These are phyloP conservation scores for Leucoraja ocellata DNA, from an alignment of 2,797 vertebrate genomes.

Conservation along the genomic window DNA sequence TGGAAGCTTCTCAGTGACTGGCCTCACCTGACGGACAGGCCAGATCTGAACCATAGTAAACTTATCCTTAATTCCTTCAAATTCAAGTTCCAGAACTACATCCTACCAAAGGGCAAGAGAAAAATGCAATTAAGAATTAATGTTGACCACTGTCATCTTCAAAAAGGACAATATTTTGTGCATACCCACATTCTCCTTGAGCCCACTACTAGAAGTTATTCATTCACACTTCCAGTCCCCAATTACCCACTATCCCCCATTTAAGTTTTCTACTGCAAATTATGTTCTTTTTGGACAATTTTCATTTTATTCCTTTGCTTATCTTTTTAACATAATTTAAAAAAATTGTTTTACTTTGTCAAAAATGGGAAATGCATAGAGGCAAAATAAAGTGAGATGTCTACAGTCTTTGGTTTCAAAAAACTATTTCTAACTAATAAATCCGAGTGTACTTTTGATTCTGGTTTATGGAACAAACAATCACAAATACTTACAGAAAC, in stretches of 20 bases:
- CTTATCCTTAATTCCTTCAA: constrained; percentile 89
- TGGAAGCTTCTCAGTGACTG: constrained; percentile 90
- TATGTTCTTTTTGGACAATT: not conserved
- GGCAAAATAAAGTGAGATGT: not conserved
- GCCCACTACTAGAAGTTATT: not conserved
- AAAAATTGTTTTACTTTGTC: too few species aligned
- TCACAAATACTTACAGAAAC: constrained; percentile 61
- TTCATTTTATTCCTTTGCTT: too few species aligned
- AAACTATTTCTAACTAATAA: not conserved
- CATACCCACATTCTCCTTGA: not conserved
- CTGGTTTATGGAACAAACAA: not conserved
- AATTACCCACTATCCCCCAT: not conserved
- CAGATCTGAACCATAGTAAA: constrained; percentile 96
- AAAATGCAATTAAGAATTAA: not conserved
- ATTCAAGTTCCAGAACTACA: constrained; percentile 90
- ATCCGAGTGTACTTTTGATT: not conserved
- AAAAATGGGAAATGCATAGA: too few species aligned
- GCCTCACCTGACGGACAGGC: constrained; percentile 88
- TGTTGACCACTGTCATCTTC: not conserved
- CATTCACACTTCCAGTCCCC: not conserved
- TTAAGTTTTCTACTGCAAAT: not conserved
- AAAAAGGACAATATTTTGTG: not conserved
- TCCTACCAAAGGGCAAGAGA: constrained; percentile 59
- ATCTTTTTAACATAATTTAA: too few species aligned
- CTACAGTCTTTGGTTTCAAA: not conserved